phyloP scores from a whole-genome alignment of 2,888 invertebrate species.

The Drosophila limbata region DNA sequence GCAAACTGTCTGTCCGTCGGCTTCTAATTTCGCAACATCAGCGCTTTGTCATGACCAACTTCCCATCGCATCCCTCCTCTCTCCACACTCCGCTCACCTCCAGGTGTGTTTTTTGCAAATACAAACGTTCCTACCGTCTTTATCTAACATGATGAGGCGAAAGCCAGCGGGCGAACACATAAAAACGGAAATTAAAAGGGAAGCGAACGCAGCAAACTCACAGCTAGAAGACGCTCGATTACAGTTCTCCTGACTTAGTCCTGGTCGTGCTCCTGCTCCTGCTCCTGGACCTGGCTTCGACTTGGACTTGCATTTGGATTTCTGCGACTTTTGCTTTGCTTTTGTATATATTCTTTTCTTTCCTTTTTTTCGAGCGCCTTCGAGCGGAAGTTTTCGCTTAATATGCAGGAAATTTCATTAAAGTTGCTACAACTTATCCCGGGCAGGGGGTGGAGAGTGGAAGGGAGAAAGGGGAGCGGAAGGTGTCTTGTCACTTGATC shows the following conservation, averaged over 20 bases:
- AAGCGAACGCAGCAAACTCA: slow-evolving; percentile 70
- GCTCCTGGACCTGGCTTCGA: neutral
- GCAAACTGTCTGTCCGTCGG: slow-evolving; percentile 15
- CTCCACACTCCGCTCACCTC: neutral
- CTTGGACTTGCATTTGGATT: slow-evolving; percentile 19
- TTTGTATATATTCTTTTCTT: neutral
- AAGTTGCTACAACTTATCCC: slow-evolving; percentile 57
- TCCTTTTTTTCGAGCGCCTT: slow-evolving; percentile 7
- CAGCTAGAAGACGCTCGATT: slow-evolving; percentile 26
- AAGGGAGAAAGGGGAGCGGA: neutral
- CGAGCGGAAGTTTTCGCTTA: slow-evolving; percentile 66
- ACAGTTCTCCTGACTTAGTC: slow-evolving; percentile 13
- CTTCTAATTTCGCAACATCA: slow-evolving; percentile 77
- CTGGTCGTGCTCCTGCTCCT: neutral
- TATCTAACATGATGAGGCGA: neutral
- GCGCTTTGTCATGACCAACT: slow-evolving; percentile 45
- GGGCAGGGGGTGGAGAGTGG: neutral
- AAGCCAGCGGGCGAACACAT: slow-evolving; percentile 47
- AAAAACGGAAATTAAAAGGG: slow-evolving; percentile 79
- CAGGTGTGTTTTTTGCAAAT: slow-evolving; percentile 29
- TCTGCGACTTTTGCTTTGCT: slow-evolving; percentile 23
- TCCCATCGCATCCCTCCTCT: neutral
- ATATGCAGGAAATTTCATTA: slow-evolving; percentile 76
- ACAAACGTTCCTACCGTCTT: slow-evolving; percentile 14
- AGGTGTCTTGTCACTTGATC: slow-evolving; percentile 31